Conservation (phyloP, 2,888 invertebrate genomes). For the Apamea monoglypha region DNA sequence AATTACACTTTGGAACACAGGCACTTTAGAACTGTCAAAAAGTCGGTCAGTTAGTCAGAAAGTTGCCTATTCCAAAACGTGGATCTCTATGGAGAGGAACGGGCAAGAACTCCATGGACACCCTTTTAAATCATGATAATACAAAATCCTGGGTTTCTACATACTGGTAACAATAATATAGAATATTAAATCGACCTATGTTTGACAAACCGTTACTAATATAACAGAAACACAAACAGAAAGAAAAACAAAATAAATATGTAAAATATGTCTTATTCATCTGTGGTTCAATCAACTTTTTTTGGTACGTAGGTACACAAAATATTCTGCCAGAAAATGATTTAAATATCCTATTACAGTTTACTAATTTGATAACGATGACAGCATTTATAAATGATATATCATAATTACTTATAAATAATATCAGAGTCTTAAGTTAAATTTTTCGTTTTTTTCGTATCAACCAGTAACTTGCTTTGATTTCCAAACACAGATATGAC, state of each 20-base stretch:
- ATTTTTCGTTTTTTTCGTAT: slow-evolving; percentile 19
- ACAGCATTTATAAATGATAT: slow-evolving; percentile 23
- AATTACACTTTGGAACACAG: background rate
- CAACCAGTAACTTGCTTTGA: slow-evolving; percentile 55
- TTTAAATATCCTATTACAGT: slow-evolving; percentile 15
- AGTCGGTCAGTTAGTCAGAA: too few species aligned
- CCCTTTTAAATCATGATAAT: background rate
- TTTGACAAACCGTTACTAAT: background rate
- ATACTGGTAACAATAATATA: too few species aligned
- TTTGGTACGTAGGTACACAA: background rate
- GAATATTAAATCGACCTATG: background rate
- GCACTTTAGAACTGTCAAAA: too few species aligned
- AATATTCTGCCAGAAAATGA: slow-evolving; percentile 3
- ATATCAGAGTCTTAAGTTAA: background rate
- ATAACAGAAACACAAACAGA: background rate
- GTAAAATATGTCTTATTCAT: background rate
- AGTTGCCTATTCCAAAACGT: background rate
- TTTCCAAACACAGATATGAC: slow-evolving; percentile 66
- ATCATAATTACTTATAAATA: slow-evolving; percentile 2
- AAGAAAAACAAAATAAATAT: too few species aligned
- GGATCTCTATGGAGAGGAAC: background rate
- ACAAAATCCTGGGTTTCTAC: background rate
- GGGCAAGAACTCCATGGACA: background rate
- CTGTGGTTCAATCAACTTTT: slow-evolving; percentile 1
- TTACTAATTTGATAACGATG: slow-evolving; percentile 30